Conservation (phyloP, 1,140 invertebrate genomes). For the Tribolium madens region DNA sequence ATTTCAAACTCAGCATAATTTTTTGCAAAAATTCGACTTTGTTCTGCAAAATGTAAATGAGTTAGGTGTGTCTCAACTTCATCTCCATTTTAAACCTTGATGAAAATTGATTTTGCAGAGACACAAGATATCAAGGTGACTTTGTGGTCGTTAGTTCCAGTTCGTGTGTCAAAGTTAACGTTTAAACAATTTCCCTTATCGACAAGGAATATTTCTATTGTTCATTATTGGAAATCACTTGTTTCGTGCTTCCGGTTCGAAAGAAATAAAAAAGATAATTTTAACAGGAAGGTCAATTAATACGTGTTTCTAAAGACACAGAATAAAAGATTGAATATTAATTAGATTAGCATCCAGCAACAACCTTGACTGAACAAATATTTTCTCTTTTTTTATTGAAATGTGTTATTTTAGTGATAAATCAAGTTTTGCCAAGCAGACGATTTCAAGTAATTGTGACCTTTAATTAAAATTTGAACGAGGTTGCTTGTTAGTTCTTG, state of each 20-base stretch:
- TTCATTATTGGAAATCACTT: conserved; percentile 4
- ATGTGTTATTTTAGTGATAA: background rate
- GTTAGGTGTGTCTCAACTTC: background rate
- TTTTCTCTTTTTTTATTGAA: background rate
- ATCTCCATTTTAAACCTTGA: conserved; percentile 30
- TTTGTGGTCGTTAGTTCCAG: conserved; percentile 31
- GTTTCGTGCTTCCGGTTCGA: conserved; percentile 8
- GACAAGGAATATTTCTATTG: conserved; percentile 11
- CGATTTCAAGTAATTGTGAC: background rate
- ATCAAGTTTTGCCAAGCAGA: conserved; percentile 9
- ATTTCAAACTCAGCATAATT: background rate
- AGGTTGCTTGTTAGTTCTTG: background rate
- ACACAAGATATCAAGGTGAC: conserved; percentile 30
- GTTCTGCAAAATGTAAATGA: background rate
- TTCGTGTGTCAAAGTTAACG: conserved; percentile 27
- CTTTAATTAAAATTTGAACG: conserved; percentile 8
- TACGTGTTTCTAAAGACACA: background rate
- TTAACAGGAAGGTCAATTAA: background rate
- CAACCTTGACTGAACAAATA: background rate
- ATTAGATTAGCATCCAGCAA: background rate
- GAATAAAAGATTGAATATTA: conserved; percentile 4
- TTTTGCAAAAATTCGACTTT: background rate
- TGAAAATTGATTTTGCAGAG: conserved; percentile 30
- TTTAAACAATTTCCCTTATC: conserved; percentile 3
- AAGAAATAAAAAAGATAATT: background rate